Percentiles rank a stretch among this genome's conserved stretches.
phyloP scores from a whole-genome alignment of 2,888 invertebrate genomes.

The Eupsilia transversa region DNA sequence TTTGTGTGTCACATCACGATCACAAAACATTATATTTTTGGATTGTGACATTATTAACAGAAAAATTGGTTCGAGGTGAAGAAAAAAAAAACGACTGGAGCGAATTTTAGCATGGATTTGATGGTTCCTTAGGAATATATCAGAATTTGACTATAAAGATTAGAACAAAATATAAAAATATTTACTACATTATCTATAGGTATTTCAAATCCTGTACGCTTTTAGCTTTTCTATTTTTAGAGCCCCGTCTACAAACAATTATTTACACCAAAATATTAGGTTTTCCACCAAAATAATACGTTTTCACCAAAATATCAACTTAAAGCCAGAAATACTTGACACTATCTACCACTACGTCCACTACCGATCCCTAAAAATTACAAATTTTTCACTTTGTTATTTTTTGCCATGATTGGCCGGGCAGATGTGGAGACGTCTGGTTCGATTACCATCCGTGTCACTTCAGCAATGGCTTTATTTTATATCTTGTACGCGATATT shows the following conservation, averaged over 20 bases:
- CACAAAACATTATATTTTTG: constrained; percentile 78
- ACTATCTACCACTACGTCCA: neutral
- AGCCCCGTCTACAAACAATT: too few relatives aligned
- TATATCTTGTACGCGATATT: constrained; percentile 83
- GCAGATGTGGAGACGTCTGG: constrained; percentile 86
- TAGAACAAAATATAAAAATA: neutral
- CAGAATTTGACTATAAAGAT: neutral
- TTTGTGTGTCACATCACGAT: constrained; percentile 72
- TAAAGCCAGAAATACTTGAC: neutral
- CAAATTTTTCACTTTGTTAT: constrained; percentile 79
- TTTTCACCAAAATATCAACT: neutral
- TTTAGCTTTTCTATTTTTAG: neutral
- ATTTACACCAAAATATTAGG: neutral
- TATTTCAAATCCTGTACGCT: neutral
- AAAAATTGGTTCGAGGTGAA: constrained; percentile 82
- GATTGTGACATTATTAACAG: constrained; percentile 88
- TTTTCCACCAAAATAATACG: neutral
- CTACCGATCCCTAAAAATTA: constrained; percentile 72
- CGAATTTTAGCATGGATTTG: neutral
- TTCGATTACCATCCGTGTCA: constrained; percentile 86
- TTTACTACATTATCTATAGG: too few relatives aligned
- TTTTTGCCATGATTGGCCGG: constrained; percentile 80
- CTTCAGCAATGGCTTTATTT: constrained; percentile 85
- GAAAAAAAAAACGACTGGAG: constrained; percentile 4
- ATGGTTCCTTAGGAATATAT: constrained; percentile 31